Conservation (phyloP, 2,797 vertebrate species). For the Xyrichtys novacula region DNA sequence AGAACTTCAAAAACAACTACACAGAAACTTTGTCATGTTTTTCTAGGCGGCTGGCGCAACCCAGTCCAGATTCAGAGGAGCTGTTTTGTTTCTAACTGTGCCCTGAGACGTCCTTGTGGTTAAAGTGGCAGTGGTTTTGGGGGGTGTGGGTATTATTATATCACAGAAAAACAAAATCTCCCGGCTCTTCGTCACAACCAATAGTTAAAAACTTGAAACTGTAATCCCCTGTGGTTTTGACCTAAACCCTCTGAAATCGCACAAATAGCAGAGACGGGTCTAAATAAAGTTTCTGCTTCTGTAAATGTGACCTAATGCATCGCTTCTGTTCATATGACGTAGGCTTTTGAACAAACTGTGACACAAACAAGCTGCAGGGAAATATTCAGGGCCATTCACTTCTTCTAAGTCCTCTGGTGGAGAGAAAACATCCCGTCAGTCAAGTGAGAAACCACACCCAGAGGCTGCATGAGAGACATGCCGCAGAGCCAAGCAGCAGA, state of each 20-base stretch:
- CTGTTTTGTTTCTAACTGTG: conserved; percentile 17
- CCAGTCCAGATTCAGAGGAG: conserved; percentile 12
- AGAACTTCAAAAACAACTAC: background rate
- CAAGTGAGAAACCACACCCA: conserved; percentile 62
- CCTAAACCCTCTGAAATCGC: conserved; percentile 19
- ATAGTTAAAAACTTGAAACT: conserved; percentile 26
- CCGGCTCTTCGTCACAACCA: conserved; percentile 31
- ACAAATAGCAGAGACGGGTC: conserved; percentile 22
- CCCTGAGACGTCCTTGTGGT: conserved; percentile 17
- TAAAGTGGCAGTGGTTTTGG: conserved; percentile 16
- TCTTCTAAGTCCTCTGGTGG: conserved; percentile 27
- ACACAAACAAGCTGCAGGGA: conserved; percentile 23
- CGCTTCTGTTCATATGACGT: conserved; percentile 7
- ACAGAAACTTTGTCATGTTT: no score
- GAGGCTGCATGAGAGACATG: conserved; percentile 22
- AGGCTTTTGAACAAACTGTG: conserved; percentile 3
- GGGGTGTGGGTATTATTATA: conserved; percentile 57
- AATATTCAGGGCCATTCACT: conserved; percentile 29
- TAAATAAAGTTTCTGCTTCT: conserved; percentile 10
- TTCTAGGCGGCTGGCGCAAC: conserved; percentile 7
- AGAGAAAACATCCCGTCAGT: conserved; percentile 40
- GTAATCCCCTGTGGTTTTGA: conserved; percentile 35
- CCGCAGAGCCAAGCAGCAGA: conserved; percentile 8
- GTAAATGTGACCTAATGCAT: conserved; percentile 9
- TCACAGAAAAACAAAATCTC: conserved; percentile 17